Conservation (phyloP, 1,140 invertebrate species). For the Trichonephila clavata region DNA sequence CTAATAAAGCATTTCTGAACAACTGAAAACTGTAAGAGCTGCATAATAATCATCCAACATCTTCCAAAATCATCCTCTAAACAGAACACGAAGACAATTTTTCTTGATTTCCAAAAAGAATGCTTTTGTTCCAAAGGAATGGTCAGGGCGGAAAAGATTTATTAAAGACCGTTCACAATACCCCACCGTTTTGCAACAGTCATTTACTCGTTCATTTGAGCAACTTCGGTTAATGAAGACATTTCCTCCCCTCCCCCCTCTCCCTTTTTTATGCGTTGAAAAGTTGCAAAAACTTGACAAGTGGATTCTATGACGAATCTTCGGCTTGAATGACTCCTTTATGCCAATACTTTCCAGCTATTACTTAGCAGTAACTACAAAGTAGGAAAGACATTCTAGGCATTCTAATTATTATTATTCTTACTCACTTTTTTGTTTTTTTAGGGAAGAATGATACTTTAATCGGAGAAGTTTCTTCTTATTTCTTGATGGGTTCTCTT, state of each 20-base stretch:
- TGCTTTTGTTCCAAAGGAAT: slow-evolving; percentile 24
- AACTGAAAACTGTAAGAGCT: too few species aligned
- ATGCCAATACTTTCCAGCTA: background rate
- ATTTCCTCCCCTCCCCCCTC: background rate
- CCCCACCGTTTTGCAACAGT: background rate
- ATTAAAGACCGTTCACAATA: background rate
- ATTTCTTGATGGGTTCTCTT: background rate
- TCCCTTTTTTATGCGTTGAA: background rate
- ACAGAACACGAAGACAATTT: too few species aligned
- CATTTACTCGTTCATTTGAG: slow-evolving; percentile 21
- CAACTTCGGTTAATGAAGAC: slow-evolving; percentile 12
- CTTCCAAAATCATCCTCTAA: too few species aligned
- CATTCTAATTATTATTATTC: background rate
- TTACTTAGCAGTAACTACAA: background rate
- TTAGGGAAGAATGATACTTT: background rate
- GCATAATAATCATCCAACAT: too few species aligned
- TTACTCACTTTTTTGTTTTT: background rate
- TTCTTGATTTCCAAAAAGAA: background rate
- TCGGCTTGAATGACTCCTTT: background rate
- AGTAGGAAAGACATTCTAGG: background rate
- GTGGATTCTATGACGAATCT: background rate
- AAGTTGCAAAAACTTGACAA: slow-evolving; percentile 17
- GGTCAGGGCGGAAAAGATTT: background rate
- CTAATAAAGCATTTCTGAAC: too few species aligned
- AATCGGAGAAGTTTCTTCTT: background rate